These are phyloP conservation scores for Apus apus DNA, from an alignment of 2,113 vertebrate genomes.

Conservation along the genomic window DNA sequence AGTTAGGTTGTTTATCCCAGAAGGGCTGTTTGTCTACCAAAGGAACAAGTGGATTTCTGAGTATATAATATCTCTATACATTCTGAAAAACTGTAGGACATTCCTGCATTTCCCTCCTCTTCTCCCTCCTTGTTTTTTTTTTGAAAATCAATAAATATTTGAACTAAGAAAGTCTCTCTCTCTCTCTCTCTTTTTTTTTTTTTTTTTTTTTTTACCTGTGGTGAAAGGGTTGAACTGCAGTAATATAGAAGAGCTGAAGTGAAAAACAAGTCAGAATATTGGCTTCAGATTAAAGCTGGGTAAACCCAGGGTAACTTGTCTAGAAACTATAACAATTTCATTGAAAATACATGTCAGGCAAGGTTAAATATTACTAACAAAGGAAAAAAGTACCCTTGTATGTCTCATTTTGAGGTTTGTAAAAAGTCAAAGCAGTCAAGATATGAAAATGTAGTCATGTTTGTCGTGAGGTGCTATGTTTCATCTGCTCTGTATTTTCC, in stretches of 20 bases:
- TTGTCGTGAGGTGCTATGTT: background rate
- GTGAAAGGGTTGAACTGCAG: background rate
- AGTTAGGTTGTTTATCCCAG: background rate
- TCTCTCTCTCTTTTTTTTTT: no score
- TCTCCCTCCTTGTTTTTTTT: background rate
- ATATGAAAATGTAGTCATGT: background rate
- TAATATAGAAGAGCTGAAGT: background rate
- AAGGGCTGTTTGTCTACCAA: background rate
- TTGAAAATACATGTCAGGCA: background rate
- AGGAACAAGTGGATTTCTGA: background rate
- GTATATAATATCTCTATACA: background rate
- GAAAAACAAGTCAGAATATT: background rate
- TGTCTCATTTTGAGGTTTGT: background rate
- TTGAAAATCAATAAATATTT: background rate
- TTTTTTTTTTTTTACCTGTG: background rate
- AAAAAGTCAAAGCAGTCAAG: background rate
- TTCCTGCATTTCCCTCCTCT: background rate
- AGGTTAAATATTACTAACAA: background rate
- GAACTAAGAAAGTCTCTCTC: background rate
- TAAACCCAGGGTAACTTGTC: background rate
- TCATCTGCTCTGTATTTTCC: background rate
- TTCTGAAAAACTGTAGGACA: background rate
- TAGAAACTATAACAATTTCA: background rate
- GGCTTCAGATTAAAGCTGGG: constrained; percentile 33
- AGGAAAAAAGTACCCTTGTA: background rate